Conservation (phyloP, 2,113 vertebrate genomes). For the Notarius lentiginosus region DNA sequence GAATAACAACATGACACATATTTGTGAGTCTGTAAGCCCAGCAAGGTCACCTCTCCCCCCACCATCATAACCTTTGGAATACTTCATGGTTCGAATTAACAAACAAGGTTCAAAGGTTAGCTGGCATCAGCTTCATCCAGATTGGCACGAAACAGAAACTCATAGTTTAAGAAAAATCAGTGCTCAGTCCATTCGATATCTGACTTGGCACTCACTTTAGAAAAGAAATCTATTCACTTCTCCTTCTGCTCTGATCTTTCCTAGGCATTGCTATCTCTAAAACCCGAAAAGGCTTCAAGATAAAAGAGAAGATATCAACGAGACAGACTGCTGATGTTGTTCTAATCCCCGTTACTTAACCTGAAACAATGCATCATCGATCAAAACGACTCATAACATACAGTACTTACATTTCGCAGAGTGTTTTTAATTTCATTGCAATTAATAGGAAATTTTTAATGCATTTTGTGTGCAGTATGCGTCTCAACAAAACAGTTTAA, state of each 20-base stretch:
- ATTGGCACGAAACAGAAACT: neutral
- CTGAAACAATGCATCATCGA: neutral
- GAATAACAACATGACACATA: neutral
- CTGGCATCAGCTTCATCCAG: neutral
- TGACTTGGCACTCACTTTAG: conserved; percentile 16
- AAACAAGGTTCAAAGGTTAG: neutral
- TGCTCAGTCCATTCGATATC: neutral
- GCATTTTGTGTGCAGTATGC: neutral
- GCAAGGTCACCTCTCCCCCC: neutral
- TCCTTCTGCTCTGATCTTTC: neutral
- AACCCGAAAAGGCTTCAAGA: conserved; percentile 29
- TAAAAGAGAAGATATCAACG: conserved; percentile 29
- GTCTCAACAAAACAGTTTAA: neutral
- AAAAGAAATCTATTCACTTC: neutral
- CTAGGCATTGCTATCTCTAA: neutral
- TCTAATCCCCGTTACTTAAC: neutral
- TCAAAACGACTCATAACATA: neutral
- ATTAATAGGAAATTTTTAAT: neutral
- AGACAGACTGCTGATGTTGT: neutral
- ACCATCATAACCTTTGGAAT: conserved; percentile 4
- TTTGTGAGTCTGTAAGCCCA: neutral
- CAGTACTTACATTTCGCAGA: neutral
- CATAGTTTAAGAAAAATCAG: neutral
- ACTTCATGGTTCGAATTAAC: neutral
- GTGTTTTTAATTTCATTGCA: neutral